These are phyloP conservation scores for Lobophora halterata DNA, from an alignment of 2,888 invertebrate species.

Conservation along the genomic window DNA sequence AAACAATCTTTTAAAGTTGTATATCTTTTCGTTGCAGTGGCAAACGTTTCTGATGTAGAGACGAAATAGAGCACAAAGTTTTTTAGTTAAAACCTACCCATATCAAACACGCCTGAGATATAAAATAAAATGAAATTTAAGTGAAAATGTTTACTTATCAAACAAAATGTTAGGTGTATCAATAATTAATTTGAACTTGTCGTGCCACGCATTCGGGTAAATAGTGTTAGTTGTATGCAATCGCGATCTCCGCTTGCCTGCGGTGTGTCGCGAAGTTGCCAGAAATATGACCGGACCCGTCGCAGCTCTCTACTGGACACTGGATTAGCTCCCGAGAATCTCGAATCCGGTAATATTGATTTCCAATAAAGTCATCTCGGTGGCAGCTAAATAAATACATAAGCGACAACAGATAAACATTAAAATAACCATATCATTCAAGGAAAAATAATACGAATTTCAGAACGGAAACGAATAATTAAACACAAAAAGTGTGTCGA, in stretches of 20 bases:
- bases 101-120: too few relatives aligned
- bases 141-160: background rate
- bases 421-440: constrained; percentile 31
- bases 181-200: background rate
- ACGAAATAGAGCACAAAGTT: too few relatives aligned
- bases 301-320: constrained; percentile 90
- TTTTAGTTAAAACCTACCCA: too few relatives aligned
- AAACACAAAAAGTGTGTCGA: constrained; percentile 41
- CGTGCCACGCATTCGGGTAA: background rate
- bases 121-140: too few relatives aligned
- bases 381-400: constrained; percentile 60
- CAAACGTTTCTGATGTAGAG: too few relatives aligned
- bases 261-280: constrained; percentile 95
- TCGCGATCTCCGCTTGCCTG: constrained; percentile 84
- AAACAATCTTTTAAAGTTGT: too few relatives aligned
- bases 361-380: constrained; percentile 67
- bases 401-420: constrained; percentile 35
- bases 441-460: constrained; percentile 28
- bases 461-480: constrained; percentile 19
- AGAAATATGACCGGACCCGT: constrained; percentile 93
- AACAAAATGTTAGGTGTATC: background rate
- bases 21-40: too few relatives aligned
- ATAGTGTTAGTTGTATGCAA: constrained; percentile 14
- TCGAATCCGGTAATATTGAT: constrained; percentile 78
- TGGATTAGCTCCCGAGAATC: constrained; percentile 88